These are phyloP conservation scores for Meriones unguiculatus DNA, from an alignment of 2,113 vertebrate genomes.

Conservation along the genomic window DNA sequence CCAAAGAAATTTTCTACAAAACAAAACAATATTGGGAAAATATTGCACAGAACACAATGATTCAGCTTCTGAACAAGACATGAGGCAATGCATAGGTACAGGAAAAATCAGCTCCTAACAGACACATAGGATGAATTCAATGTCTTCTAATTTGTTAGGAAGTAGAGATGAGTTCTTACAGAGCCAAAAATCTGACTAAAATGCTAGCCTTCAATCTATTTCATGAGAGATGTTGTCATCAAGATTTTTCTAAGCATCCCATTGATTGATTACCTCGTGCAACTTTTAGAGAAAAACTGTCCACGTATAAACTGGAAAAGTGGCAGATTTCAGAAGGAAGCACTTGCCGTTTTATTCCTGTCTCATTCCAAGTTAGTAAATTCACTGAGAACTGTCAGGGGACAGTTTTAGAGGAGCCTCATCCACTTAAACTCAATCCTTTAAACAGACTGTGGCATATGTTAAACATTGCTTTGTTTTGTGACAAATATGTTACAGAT, in stretches of 20 bases:
- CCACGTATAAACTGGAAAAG: slow-evolving; percentile 4
- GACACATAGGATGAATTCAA: background rate
- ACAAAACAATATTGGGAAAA: background rate
- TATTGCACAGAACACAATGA: background rate
- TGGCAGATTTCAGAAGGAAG: slow-evolving; percentile 25
- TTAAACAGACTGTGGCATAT: background rate
- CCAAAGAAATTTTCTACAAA: background rate
- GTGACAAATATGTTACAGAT: background rate
- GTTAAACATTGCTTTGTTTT: background rate
- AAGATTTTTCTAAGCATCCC: background rate
- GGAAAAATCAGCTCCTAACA: background rate
- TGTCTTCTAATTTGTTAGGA: slow-evolving; percentile 17
- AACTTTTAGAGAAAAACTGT: background rate
- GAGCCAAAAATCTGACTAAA: background rate
- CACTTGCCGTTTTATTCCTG: background rate
- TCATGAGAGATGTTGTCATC: background rate
- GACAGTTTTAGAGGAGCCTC: background rate
- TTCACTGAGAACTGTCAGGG: background rate
- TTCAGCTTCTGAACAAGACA: background rate
- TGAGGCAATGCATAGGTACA: background rate
- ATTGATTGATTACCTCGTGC: background rate
- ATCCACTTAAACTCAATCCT: background rate
- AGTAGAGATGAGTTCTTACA: background rate
- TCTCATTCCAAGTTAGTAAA: background rate
- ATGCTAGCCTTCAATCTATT: background rate